Evolutionary conservation across 2,797 vertebrate species (phyloP).

Genomic region (Muscicapa striata): DNA sequence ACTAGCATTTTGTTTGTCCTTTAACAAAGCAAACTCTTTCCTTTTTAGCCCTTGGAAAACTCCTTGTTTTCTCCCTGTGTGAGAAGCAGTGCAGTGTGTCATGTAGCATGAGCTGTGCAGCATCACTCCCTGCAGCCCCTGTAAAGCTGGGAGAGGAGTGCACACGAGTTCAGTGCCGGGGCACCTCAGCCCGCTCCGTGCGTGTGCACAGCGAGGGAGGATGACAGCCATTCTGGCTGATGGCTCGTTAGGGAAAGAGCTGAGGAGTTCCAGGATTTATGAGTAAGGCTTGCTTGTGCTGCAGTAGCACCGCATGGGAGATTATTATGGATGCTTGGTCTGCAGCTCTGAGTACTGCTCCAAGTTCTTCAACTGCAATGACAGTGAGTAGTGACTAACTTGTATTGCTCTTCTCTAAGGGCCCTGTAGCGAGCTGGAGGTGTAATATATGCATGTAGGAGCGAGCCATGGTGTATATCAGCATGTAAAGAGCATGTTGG

Average conservation of each 20-base stretch:
- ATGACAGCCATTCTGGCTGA: background rate
- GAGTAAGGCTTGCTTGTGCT: background rate
- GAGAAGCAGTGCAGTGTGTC: background rate
- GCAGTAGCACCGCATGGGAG: background rate
- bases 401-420: background rate
- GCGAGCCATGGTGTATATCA: background rate
- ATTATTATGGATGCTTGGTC: background rate
- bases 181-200: background rate
- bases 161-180: fast-evolving
- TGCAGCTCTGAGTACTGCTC: background rate
- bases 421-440: background rate
- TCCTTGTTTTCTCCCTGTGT: background rate
- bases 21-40: background rate
- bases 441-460: background rate
- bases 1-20: background rate
- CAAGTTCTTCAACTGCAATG: background rate
- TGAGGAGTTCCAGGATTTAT: background rate
- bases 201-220: background rate
- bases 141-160: background rate
- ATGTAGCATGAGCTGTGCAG: background rate
- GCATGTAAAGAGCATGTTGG: background rate
- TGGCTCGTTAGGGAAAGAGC: background rate
- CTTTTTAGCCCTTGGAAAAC: background rate
- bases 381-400: background rate
- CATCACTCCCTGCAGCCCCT: background rate